Percentiles rank a stretch among this genome's conserved stretches.
phyloP scores from a whole-genome alignment of 2,797 vertebrate genomes.

The Meda fulgida region DNA sequence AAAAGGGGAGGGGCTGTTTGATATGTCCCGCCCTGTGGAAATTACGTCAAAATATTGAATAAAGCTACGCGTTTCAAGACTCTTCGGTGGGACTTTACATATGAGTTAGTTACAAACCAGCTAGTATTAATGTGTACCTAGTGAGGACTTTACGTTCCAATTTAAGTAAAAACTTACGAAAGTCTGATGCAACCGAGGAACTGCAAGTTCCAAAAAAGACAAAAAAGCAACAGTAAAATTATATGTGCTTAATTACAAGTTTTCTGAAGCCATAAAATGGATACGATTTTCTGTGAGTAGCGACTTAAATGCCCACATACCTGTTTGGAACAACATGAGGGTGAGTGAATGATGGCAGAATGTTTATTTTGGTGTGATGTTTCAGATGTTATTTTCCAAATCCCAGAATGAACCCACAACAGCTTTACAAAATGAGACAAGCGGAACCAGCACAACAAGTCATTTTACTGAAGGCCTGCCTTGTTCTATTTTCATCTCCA shows the following conservation, averaged over 20 bases:
- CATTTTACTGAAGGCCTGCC: constrained; percentile 30
- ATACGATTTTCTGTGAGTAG: neutral
- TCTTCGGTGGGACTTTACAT: neutral
- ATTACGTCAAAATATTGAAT: neutral
- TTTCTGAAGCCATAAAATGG: neutral
- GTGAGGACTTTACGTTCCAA: neutral
- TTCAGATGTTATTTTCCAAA: neutral
- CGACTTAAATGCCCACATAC: neutral
- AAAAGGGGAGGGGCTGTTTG: too few species aligned
- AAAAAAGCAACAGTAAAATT: neutral
- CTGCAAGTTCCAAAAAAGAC: too few species aligned
- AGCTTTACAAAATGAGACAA: constrained; percentile 21
- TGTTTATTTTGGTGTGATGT: neutral
- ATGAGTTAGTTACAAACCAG: too few species aligned
- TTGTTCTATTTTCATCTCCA: constrained; percentile 30
- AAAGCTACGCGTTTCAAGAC: neutral
- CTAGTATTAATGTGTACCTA: neutral
- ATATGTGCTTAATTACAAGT: neutral
- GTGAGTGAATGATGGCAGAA: neutral
- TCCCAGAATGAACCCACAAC: constrained; percentile 10
- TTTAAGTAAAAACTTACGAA: neutral
- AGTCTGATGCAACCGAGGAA: too few species aligned
- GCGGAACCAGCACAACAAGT: constrained; percentile 15
- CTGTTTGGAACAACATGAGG: neutral
- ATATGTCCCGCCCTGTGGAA: neutral